These are phyloP conservation scores for Andrena cerasifolii DNA, from an alignment of 1,140 invertebrate species.

Conservation along the genomic window DNA sequence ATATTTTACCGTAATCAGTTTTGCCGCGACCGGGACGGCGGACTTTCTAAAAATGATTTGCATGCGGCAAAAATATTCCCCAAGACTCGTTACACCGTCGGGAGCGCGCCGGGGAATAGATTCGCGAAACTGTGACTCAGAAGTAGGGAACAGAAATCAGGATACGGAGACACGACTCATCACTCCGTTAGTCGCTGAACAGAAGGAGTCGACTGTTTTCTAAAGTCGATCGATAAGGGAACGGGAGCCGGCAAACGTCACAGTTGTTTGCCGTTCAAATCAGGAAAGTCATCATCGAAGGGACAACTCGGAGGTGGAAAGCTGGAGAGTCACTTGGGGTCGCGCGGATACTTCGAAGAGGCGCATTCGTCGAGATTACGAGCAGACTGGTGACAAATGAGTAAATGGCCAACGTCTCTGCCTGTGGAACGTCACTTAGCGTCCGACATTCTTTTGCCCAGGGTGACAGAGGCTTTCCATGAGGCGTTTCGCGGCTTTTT, in stretches of 20 bases:
- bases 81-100: not conserved
- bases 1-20: conserved; percentile 37
- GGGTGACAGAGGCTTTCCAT: not conserved
- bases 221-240: not conserved
- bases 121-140: not conserved
- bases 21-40: not conserved
- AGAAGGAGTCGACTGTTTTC: too few species aligned
- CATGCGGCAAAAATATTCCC: conserved; percentile 17
- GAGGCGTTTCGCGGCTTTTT: not conserved
- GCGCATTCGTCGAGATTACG: not conserved
- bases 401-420: not conserved
- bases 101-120: too few species aligned
- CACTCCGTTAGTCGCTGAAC: not conserved
- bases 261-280: not conserved
- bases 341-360: not conserved
- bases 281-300: too few species aligned
- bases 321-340: too few species aligned
- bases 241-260: not conserved
- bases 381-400: not conserved
- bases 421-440: not conserved
- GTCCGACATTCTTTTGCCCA: not conserved
- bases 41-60: conserved; percentile 51
- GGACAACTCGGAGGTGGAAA: too few species aligned
- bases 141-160: not conserved
- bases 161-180: not conserved